A percentile compares a stretch with the other conserved stretches of the same genome.
These are phyloP conservation scores for Ctenoplectra terminalis DNA, from an alignment of 1,140 invertebrate species.

Conservation along the genomic window DNA sequence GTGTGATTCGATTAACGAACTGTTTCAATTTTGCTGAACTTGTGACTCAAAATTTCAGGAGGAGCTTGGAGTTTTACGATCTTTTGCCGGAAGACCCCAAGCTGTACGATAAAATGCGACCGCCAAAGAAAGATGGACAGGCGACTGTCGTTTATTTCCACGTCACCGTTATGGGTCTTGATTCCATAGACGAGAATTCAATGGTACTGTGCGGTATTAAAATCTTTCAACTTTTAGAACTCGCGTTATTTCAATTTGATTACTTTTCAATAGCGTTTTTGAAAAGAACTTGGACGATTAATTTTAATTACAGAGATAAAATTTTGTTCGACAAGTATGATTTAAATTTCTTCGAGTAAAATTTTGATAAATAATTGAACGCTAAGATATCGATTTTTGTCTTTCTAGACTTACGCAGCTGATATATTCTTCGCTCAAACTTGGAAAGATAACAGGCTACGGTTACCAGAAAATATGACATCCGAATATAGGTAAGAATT, in stretches of 20 bases:
- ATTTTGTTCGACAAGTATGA: too few relatives aligned
- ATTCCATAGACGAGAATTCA: slow-evolving; percentile 95
- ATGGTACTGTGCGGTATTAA: slow-evolving; percentile 86
- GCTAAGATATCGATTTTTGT: background rate
- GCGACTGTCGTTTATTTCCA: slow-evolving; percentile 95
- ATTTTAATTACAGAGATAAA: too few relatives aligned
- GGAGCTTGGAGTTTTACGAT: slow-evolving; percentile 91
- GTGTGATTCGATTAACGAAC: background rate
- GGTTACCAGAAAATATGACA: slow-evolving; percentile 95
- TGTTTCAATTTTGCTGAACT: background rate
- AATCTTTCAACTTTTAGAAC: too few relatives aligned
- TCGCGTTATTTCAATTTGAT: too few relatives aligned
- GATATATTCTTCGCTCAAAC: slow-evolving; percentile 96
- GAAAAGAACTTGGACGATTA: too few relatives aligned
- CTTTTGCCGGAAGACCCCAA: slow-evolving; percentile 93
- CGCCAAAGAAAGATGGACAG: slow-evolving; percentile 93
- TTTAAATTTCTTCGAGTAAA: too few relatives aligned
- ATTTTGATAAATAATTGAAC: background rate
- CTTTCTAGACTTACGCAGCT: slow-evolving; percentile 91
- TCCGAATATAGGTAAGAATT: slow-evolving; percentile 89
- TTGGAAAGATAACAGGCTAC: slow-evolving; percentile 94
- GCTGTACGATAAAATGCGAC: slow-evolving; percentile 94
- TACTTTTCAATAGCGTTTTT: slow-evolving; percentile 26
- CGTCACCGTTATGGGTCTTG: slow-evolving; percentile 95
- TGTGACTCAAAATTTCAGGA: slow-evolving; percentile 81